Percentiles rank a stretch among this genome's conserved stretches.
These are phyloP conservation scores for Elaphurus davidianus DNA, from an alignment of 2,113 vertebrate genomes.

Conservation along the genomic window DNA sequence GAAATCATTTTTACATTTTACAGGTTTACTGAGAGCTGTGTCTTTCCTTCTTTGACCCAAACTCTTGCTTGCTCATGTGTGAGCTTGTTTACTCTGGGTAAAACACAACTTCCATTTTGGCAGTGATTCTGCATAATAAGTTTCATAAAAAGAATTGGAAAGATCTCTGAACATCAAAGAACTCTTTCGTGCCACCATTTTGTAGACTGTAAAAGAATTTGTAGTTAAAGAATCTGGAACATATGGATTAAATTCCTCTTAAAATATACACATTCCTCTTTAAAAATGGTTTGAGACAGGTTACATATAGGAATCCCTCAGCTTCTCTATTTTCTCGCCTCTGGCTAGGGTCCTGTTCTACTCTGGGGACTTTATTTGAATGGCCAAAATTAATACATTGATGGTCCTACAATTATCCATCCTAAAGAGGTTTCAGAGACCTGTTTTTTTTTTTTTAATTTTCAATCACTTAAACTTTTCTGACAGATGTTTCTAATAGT, in stretches of 20 bases:
- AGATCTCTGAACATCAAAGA: slow-evolving; percentile 48
- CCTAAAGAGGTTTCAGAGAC: background rate
- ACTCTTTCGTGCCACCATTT: slow-evolving; percentile 1
- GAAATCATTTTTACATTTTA: slow-evolving; percentile 47
- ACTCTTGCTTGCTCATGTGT: slow-evolving; percentile 10
- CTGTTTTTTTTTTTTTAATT: background rate
- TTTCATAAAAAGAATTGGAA: slow-evolving; percentile 51
- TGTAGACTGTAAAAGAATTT: slow-evolving; percentile 44
- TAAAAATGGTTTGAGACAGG: slow-evolving; percentile 40
- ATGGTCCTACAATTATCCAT: background rate
- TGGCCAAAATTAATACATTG: background rate
- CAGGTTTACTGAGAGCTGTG: background rate
- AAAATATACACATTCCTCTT: slow-evolving; percentile 40
- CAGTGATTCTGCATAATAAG: slow-evolving; percentile 43
- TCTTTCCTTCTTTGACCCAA: slow-evolving; percentile 43
- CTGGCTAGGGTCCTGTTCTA: background rate
- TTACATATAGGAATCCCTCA: slow-evolving; percentile 23
- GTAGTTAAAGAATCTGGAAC: slow-evolving; percentile 11
- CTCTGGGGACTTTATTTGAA: background rate
- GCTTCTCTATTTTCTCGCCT: background rate
- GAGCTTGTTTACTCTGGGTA: slow-evolving; percentile 50
- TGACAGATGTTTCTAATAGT: background rate
- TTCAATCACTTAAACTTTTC: background rate
- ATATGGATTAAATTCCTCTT: slow-evolving; percentile 63
- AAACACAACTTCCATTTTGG: slow-evolving; percentile 59